Evolutionary conservation across 2,888 invertebrate genomes (phyloP).

Genomic region (Panzeria rudis): DNA sequence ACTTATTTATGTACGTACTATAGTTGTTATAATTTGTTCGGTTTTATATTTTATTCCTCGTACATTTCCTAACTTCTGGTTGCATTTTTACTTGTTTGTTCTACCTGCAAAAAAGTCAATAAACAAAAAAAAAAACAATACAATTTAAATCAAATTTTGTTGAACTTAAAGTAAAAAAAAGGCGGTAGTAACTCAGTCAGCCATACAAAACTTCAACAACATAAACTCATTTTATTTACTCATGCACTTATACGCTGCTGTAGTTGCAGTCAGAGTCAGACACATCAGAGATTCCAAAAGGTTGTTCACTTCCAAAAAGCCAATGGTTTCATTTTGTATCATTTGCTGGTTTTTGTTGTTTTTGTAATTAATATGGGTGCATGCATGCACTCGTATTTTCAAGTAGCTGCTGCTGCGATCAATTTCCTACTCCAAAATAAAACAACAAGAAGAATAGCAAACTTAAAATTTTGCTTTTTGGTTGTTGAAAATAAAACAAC

Average conservation of each 20-base stretch:
- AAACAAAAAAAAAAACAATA: neutral
- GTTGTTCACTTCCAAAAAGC: conserved; percentile 68
- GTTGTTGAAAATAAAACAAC: conserved; percentile 44
- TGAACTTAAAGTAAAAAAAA: conserved; percentile 25
- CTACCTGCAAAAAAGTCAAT: conserved; percentile 15
- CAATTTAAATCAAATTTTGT: conserved; percentile 42
- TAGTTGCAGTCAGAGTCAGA: conserved; percentile 22
- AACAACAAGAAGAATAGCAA: conserved; percentile 21
- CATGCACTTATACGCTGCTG: conserved; percentile 4
- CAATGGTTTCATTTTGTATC: conserved; percentile 62
- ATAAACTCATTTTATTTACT: conserved; percentile 7
- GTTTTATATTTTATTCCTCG: neutral
- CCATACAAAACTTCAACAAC: neutral
- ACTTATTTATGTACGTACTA: neutral
- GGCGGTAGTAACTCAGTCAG: conserved; percentile 35
- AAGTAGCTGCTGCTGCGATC: conserved; percentile 60
- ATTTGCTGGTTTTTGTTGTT: conserved; percentile 1
- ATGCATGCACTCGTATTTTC: neutral
- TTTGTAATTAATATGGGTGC: neutral
- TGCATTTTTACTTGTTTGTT: conserved; percentile 17
- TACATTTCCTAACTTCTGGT: conserved; percentile 5
- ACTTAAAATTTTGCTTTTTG: neutral
- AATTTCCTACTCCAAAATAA: conserved; percentile 58
- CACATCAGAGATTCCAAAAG: conserved; percentile 45
- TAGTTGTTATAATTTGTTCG: neutral